Percentiles rank a stretch among this genome's conserved stretches.
phyloP scores from a whole-genome alignment of 2,888 invertebrate species.

The Machimus rusticus region DNA sequence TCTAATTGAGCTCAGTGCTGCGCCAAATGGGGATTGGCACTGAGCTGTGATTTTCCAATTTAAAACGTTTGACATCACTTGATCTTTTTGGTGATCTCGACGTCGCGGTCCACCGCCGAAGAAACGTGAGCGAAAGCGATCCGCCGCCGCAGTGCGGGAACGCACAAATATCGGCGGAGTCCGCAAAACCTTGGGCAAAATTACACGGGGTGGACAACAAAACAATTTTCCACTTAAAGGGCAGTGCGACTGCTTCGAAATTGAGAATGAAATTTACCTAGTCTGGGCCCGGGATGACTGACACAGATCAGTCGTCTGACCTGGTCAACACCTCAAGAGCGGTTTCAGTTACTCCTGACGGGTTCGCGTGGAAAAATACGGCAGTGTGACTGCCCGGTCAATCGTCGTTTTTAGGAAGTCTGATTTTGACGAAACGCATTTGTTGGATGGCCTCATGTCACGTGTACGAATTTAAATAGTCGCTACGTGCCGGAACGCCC shows the following conservation, averaged over 20 bases:
- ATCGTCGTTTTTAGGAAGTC: neutral
- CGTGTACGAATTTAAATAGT: neutral
- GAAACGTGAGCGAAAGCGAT: conserved; percentile 10
- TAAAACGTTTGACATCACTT: conserved; percentile 27
- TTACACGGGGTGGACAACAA: conserved; percentile 2
- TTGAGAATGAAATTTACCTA: neutral
- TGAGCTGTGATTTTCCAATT: conserved; percentile 36
- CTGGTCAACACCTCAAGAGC: neutral
- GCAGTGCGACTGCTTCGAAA: neutral
- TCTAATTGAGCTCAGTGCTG: conserved; percentile 11
- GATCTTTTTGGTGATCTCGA: conserved; percentile 20
- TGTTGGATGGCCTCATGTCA: neutral
- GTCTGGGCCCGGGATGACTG: neutral
- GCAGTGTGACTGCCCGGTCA: neutral
- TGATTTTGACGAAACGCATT: neutral
- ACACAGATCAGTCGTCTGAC: neutral
- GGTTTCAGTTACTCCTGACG: neutral
- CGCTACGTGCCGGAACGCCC: neutral
- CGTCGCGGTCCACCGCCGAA: neutral
- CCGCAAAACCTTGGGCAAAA: conserved; percentile 14
- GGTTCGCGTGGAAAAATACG: neutral
- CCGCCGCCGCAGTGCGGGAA: neutral
- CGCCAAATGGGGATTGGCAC: conserved; percentile 25
- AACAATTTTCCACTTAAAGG: conserved; percentile 35
- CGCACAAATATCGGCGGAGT: conserved; percentile 3